phyloP scores from a whole-genome alignment of 2,113 vertebrate species.

The Pseudorasbora parva region DNA sequence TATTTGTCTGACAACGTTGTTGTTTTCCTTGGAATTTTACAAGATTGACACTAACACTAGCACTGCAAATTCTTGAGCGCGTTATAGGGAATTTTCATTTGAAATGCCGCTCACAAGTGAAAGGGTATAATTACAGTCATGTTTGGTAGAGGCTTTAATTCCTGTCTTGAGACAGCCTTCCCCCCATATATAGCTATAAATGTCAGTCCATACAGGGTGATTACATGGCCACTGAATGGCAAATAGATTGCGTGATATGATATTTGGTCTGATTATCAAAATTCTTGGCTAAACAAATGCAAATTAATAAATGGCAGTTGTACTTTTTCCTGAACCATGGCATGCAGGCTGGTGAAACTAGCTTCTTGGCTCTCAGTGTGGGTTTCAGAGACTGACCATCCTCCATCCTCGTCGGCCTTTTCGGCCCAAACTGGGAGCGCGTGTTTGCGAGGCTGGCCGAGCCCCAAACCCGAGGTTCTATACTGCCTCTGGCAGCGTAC shows the following conservation, averaged over 20 bases:
- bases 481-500: conserved; percentile 74
- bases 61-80: conserved; percentile 26
- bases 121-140: conserved; percentile 41
- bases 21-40: conserved; percentile 38
- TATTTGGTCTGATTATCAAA: background rate
- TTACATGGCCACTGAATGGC: background rate
- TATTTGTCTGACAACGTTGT: conserved; percentile 35
- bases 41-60: conserved; percentile 23
- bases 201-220: conserved; percentile 25
- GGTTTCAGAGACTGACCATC: conserved; percentile 42
- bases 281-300: background rate
- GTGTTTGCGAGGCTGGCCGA: conserved; percentile 71
- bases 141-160: conserved; percentile 33
- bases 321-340: background rate
- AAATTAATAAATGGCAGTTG: background rate
- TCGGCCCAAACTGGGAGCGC: conserved; percentile 68
- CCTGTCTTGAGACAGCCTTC: conserved; percentile 8
- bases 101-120: conserved; percentile 26
- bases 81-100: conserved; percentile 38
- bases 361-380: background rate
- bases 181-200: conserved; percentile 13
- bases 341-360: background rate
- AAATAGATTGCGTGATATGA: conserved; percentile 6
- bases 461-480: conserved; percentile 70
- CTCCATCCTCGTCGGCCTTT: conserved; percentile 30